These are phyloP conservation scores for Diadegma fenestrale DNA, from an alignment of 2,888 invertebrate genomes.

Conservation along the genomic window DNA sequence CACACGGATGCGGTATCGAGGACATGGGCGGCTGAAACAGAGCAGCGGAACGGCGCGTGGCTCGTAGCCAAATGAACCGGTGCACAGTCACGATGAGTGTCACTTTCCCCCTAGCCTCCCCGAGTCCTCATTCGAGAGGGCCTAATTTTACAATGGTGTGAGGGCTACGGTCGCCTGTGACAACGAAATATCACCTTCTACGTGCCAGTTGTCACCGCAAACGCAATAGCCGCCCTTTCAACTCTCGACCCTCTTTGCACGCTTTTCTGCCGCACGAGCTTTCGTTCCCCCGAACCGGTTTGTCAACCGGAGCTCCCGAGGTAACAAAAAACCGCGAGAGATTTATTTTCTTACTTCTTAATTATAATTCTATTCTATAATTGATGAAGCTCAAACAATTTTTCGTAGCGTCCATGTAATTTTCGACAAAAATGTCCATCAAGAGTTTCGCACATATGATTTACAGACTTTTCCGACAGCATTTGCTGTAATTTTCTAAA, in stretches of 20 bases:
- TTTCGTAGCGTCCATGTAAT: background rate
- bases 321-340: too few species aligned
- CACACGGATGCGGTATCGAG: conserved; percentile 21
- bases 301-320: conserved; percentile 16
- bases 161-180: conserved; percentile 46
- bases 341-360: background rate
- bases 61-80: conserved; percentile 55
- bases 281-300: background rate
- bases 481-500: background rate
- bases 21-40: conserved; percentile 30
- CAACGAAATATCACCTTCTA: conserved; percentile 47
- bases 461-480: background rate
- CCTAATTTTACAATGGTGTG: conserved; percentile 59
- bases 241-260: background rate
- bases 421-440: background rate
- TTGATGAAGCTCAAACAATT: background rate
- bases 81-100: conserved; percentile 56
- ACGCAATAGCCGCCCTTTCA: conserved; percentile 26
- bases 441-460: background rate
- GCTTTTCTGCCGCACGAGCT: background rate
- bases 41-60: conserved; percentile 28
- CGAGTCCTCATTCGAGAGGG: conserved; percentile 58
- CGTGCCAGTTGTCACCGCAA: conserved; percentile 33
- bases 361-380: background rate
- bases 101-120: conserved; percentile 25